Base-by-base conservation (phyloP, 1,140 invertebrate genomes). In the Drosophila azteca region DNA sequence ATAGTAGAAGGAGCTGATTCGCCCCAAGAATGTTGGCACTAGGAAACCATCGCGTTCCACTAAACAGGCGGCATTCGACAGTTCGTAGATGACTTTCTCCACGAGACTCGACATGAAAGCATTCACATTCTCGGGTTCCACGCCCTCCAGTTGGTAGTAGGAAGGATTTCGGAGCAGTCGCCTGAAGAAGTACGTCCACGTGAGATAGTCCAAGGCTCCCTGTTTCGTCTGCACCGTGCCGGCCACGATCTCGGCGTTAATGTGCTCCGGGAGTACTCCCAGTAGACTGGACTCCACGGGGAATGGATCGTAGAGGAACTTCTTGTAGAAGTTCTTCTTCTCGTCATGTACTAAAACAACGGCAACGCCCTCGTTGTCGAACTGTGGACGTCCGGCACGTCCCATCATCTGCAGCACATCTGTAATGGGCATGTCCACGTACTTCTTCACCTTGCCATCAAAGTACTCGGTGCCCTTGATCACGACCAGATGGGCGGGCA, bases 361-460 rank as follows among this genome's bases (percentile, higher is more conserved):
- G 3, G 99, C 99, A 3, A 99, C 96, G 2, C 98, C 99, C 63
- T 97, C 96, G 80, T 96, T 96, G 92, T 99, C 99, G 91, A 96
- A 99, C 93, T 95, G 94, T 2, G 99, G 99, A 65, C 99, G 93
- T 6, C 99, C 99, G 64, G 99, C 99, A 67, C 99, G 93, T 3
- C 99, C 99, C 95, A 99, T 99, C 99, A 99, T 99, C 93, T 99
- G 99, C 24, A 99, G 93, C 1, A 99, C 96, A 94, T 99, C 98
- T 0, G 99, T 99, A 51, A 99, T 99, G 1, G 99, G 99, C 96
- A 99, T 99, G 82, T 99, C 99, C 2, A 99, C 97, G 92, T 99
- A 99, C 83, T 98, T 95, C 88, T 98, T 97, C 4, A 95, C 95
- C 91, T 99, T 99, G 7, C 98, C 98, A 92, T 99, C 99, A 92